Evolutionary conservation across 2,888 invertebrate species (phyloP).

Genomic region (Cenopis cana): DNA sequence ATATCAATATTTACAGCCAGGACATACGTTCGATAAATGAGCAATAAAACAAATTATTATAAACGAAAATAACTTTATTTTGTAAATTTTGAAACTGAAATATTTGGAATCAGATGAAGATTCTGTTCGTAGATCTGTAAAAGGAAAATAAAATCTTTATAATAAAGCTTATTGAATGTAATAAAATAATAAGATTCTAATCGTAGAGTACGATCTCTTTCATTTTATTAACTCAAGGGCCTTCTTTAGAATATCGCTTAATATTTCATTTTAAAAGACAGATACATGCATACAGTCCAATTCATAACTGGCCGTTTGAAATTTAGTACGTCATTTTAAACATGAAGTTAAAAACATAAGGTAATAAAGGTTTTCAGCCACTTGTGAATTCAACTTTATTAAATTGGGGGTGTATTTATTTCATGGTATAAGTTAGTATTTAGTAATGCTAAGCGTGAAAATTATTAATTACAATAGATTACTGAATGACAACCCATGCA

Average conservation of each 20-base stretch:
- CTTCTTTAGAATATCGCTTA: too few species aligned
- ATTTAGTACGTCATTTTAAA: too few species aligned
- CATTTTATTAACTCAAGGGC: too few species aligned
- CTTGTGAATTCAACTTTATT: too few species aligned
- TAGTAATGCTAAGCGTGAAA: not conserved
- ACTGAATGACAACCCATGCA: not conserved
- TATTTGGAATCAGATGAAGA: not conserved
- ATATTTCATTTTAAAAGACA: too few species aligned
- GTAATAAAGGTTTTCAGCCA: too few species aligned
- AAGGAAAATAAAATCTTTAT: not conserved
- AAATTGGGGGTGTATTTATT: not conserved
- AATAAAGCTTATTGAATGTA: not conserved
- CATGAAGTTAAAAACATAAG: too few species aligned
- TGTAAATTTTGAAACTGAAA: not conserved
- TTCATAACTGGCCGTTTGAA: too few species aligned
- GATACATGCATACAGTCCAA: too few species aligned
- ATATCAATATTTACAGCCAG: too few species aligned
- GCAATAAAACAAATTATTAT: conserved; percentile 5
- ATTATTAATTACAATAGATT: not conserved
- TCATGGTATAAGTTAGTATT: not conserved
- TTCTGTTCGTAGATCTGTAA: not conserved
- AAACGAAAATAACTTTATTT: conserved; percentile 19
- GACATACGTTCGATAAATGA: too few species aligned
- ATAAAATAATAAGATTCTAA: not conserved
- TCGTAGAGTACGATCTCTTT: not conserved